Evolutionary conservation across 1,140 invertebrate genomes (phyloP), one percentile per base, ranked within the genome.

Genomic region (Triops longicaudatus): DNA sequence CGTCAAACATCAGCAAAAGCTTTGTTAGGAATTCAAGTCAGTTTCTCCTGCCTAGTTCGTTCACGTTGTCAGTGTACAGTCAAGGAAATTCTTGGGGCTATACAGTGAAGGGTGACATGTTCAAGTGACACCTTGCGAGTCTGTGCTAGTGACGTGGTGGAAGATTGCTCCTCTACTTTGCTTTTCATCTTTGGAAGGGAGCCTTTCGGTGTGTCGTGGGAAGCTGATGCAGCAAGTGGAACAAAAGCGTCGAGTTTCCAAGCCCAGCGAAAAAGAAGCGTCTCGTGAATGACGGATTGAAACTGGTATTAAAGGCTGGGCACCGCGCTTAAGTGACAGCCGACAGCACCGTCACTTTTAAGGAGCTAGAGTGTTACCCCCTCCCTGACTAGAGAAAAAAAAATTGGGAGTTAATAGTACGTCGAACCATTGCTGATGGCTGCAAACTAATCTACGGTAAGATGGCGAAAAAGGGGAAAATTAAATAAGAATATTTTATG

Each of bases 201-300:
- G 50, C 50, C 17, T 63, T 63, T 63, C 31, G 50, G 50, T 63
- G 50, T 63, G 17, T n/a, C 50, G 50, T 63, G 50, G 50, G 50
- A 63, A 63, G 50, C 50, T 63, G 50, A 63, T 63, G 50, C 50
- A 63, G 50, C 50, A 63, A 63, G 50, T 22, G 50, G 50, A 63
- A 63, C 50, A 63, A 63, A 63, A 63, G 44, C 44, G 44, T 12
- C 14, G 50, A 63, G 50, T 63, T 63, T 63, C n/a, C 31, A 37
- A 22, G 50, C 50, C n/a, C 17, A 22, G 50, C 50, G 50, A 63
- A 63, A 63, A 63, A 63, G 14, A 63, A 63, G 50, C 50, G 1
- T 10, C n/a, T 22, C 50, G 17, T 63, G n/a, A 63, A 63, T 63
- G 50, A 63, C 50, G 50, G 50, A 63, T 63, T 63, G 50, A 63